These are phyloP conservation scores for Hypomecis punctinalis DNA, from an alignment of 2,888 invertebrate species.

Conservation along the genomic window DNA sequence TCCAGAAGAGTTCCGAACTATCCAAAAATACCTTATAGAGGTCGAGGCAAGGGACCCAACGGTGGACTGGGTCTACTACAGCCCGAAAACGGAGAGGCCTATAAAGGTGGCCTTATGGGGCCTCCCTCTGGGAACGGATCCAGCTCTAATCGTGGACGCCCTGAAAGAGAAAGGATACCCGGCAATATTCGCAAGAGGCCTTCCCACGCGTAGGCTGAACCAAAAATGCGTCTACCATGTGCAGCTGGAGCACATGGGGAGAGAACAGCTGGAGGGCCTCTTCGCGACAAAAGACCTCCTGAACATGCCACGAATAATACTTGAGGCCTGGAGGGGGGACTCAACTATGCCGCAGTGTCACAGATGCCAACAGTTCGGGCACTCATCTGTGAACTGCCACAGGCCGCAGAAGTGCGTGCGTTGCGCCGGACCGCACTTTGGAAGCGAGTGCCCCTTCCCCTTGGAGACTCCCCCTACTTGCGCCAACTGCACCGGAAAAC, in stretches of 20 bases:
- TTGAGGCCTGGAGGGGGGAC: conserved; percentile 18
- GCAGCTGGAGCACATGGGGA: not conserved
- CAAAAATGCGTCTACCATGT: not conserved
- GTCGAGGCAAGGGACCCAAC: not conserved
- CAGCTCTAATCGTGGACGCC: not conserved
- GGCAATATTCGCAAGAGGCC: not conserved
- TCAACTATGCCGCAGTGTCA: conserved; percentile 34
- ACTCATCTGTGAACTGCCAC: conserved; percentile 28
- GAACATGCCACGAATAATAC: not conserved
- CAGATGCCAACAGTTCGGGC: conserved; percentile 37
- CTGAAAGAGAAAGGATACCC: not conserved
- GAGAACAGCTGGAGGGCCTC: not conserved
- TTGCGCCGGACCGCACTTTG: conserved; percentile 23
- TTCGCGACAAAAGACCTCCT: not conserved
- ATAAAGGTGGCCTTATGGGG: not conserved
- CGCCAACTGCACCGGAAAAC: conserved; percentile 29
- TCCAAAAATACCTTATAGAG: not conserved
- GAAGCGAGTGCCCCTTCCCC: conserved; percentile 25
- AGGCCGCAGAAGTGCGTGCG: conserved; percentile 26
- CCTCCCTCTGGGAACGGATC: conserved; percentile 59
- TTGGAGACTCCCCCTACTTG: conserved; percentile 26
- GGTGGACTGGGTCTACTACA: not conserved
- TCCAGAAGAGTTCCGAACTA: not conserved
- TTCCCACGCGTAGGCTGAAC: not conserved
- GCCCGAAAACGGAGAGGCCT: not conserved